Percentiles rank a stretch among this genome's conserved stretches.
phyloP scores from a whole-genome alignment of 2,888 invertebrate species.

The Zeuzera pyrina region DNA sequence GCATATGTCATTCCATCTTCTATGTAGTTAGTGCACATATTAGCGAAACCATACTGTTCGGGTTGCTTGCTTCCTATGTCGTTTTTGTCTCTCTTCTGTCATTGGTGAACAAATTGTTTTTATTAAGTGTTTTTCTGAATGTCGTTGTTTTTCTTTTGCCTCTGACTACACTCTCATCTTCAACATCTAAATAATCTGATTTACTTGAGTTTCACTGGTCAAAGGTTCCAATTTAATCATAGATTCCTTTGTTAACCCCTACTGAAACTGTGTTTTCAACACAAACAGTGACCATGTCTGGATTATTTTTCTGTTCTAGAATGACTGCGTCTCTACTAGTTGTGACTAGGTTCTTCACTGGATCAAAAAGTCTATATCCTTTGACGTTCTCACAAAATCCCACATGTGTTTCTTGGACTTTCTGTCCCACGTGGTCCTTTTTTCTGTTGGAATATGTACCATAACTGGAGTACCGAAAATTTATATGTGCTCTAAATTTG shows the following conservation, averaged over 20 bases:
- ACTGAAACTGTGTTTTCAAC: neutral
- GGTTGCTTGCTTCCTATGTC: conserved; percentile 6
- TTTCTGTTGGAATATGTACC: no score
- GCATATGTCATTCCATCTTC: conserved; percentile 5
- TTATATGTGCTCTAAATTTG: no score
- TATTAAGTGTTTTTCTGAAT: no score
- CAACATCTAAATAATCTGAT: neutral
- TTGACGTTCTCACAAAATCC: no score
- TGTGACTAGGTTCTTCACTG: no score
- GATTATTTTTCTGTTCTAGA: neutral
- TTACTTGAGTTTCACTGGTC: neutral
- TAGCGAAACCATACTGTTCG: conserved; percentile 9
- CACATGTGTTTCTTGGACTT: no score
- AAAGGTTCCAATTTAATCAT: neutral
- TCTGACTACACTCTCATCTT: neutral
- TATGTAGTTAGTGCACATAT: conserved; percentile 3
- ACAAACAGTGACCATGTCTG: neutral
- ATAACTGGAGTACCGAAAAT: no score
- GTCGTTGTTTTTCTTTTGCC: no score
- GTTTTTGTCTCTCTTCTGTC: neutral
- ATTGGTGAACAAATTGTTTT: no score
- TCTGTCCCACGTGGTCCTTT: no score
- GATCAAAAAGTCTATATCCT: no score
- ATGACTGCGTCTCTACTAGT: neutral
- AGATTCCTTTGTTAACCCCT: neutral